Base-by-base conservation (phyloP, 2,113 vertebrate genomes). In the Mungos mungo region DNA sequence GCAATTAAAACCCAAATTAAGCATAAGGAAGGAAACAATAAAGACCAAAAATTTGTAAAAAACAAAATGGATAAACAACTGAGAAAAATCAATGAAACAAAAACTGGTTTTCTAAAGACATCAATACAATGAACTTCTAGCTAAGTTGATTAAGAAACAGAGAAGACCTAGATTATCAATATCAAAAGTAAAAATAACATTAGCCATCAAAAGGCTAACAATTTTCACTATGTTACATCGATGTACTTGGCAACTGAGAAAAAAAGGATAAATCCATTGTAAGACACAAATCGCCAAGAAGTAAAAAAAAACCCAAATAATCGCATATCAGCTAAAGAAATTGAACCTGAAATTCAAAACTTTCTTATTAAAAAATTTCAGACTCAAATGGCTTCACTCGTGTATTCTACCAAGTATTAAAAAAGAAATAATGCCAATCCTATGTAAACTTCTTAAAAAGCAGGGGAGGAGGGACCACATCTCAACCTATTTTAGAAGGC, bases 301-400 rank as follows among this genome's bases (percentile, higher is more conserved):
- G n/a, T 85, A 88, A 27, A 33, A 21, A 66, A 74, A 86, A 50
- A n/a, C 5, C 84, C 77, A 38, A 88, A 71, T 52, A 83, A 7
- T 13, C 8, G 72, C 41, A 33, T 60, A 66, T 69, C 19, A 41
- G 52, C 35, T 57, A 76, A 88, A 88, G 33, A 77, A 92, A 88
- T 27, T 88, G 33, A 95, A 31, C 4, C 47, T 60, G 23, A 63
- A 50, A 92, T 80, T 65, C 80, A 86, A 52, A 77, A 77, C 29
- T 11, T 90, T 80, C 69, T 15, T 10, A 38, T 90, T 65, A 93
- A 71, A 89, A 95, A 80, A 85, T 85, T 72, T 80, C 54, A 90
- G 41, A 3, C n/a, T 65, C n/a, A 69, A 38, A 57, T n/a, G 71
- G 5, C 2, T 72, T 95, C n/a, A 47, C 23, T 82, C 38, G 38